Base-by-base conservation (phyloP, 2,888 invertebrate genomes). In the Pollenia griseotomentosa region DNA sequence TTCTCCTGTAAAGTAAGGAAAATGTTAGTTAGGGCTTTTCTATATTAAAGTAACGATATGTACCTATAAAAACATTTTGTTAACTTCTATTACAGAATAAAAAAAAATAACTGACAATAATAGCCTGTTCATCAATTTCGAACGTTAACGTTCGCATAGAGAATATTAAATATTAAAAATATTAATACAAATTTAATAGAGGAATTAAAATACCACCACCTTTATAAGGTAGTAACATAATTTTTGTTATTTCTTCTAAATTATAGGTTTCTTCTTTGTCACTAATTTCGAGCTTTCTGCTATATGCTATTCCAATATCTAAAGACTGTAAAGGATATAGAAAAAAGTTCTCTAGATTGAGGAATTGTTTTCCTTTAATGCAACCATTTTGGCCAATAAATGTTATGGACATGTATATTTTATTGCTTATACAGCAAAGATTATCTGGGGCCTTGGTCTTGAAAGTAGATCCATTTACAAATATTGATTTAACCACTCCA, bases 291-390 rank as follows among this genome's bases (percentile, higher is more conserved):
- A 23, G 23, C 23, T 23, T 23, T 23, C 23, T n/a, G n/a, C n/a
- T n/a, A n/a, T n/a, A n/a, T 16, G 53, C 53, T 53, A 53, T 53
- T 16, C 53, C 53, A 53, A 53, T 53, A 51, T 51, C 51, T 51
- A 51, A 51, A 7, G 51, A 51, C 14, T 51, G 2, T 51, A 51
- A 7, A 14, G 51, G 51, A 14, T 51, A 51, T 14, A 14, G 14
- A 51, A 51, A 51, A 14, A 51, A 51, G 6, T 51, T 51, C 12
- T 51, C 51, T 14, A 51, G n/a, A n/a, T 51, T 51, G 5, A 51
- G 14, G 14, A 51, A 51, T 51, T 51, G 12, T 51, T 51, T 51
- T 51, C 51, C 51, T 51, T 51, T 51, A 51, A 51, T 51, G n/a
- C 16, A 53, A 16, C 16, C 53, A 53, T 53, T n/a, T 53, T 53